These are phyloP conservation scores for Propithecus coquereli DNA, from an alignment of 2,113 vertebrate species.

Conservation along the genomic window DNA sequence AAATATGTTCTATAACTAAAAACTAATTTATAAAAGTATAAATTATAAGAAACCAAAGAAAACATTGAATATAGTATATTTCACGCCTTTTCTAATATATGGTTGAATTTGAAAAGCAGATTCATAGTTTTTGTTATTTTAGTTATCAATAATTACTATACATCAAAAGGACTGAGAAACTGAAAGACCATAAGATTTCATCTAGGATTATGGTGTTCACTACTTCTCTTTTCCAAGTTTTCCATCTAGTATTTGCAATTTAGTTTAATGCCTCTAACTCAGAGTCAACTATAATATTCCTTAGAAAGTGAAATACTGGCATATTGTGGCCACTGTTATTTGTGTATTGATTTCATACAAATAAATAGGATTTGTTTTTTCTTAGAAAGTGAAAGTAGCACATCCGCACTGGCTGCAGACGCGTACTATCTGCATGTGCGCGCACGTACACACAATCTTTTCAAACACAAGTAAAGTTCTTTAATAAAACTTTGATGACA, in stretches of 20 bases:
- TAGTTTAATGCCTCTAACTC: background rate
- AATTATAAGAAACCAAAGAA: slow-evolving; percentile 4
- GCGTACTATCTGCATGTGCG: background rate
- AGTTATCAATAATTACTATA: background rate
- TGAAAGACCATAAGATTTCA: background rate
- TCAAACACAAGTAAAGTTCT: slow-evolving; percentile 18
- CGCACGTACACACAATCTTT: background rate
- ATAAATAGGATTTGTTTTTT: background rate
- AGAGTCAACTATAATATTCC: background rate
- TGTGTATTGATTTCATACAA: background rate
- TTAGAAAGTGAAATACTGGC: background rate
- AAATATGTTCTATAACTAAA: background rate
- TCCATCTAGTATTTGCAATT: background rate
- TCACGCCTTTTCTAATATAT: background rate
- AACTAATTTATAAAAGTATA: slow-evolving; percentile 24
- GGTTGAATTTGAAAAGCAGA: background rate
- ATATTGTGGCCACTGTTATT: background rate
- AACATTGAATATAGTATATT: background rate
- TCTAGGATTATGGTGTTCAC: background rate
- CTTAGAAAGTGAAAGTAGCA: background rate
- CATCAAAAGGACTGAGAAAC: background rate
- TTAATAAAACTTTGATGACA: slow-evolving; percentile 55
- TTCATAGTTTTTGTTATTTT: slow-evolving; percentile 17
- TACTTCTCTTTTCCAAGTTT: background rate
- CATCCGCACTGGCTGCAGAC: background rate